These are phyloP conservation scores for Condylura cristata DNA, from an alignment of 2,113 vertebrate species.

Conservation along the genomic window DNA sequence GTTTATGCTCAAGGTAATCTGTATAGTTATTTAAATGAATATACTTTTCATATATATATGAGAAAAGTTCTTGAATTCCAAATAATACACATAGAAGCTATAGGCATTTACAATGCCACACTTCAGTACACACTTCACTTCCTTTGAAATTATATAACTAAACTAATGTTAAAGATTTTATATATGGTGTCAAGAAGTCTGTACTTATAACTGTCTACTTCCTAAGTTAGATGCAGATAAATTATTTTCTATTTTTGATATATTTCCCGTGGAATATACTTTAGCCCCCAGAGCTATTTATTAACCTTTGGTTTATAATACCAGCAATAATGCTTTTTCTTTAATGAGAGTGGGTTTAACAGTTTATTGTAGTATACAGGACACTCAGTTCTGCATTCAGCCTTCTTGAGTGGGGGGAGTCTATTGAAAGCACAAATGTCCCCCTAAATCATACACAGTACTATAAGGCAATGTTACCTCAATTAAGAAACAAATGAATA, in stretches of 20 bases:
- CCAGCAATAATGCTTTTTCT: not conserved
- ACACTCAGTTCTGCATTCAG: not conserved
- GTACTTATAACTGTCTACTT: not conserved
- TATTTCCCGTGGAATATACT: not conserved
- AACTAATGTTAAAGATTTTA: not conserved
- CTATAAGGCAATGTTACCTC: no score
- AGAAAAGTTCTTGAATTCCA: constrained; percentile 38
- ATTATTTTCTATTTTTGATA: constrained; percentile 32
- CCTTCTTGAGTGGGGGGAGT: no score
- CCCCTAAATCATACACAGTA: not conserved
- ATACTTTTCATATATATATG: not conserved
- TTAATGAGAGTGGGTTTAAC: not conserved
- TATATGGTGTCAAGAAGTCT: not conserved
- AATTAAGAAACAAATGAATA: not conserved
- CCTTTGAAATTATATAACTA: constrained; percentile 8
- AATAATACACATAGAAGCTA: not conserved
- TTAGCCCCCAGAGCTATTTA: constrained; percentile 11
- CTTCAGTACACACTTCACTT: not conserved
- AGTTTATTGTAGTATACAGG: not conserved
- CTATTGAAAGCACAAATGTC: not conserved
- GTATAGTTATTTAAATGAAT: not conserved
- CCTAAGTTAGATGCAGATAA: not conserved
- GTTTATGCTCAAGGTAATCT: not conserved
- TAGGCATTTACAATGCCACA: not conserved
- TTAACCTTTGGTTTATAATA: not conserved